Evolutionary conservation across 2,113 vertebrate species (phyloP), one percentile per base, ranked within the genome.

Genomic region (Zeus faber): DNA sequence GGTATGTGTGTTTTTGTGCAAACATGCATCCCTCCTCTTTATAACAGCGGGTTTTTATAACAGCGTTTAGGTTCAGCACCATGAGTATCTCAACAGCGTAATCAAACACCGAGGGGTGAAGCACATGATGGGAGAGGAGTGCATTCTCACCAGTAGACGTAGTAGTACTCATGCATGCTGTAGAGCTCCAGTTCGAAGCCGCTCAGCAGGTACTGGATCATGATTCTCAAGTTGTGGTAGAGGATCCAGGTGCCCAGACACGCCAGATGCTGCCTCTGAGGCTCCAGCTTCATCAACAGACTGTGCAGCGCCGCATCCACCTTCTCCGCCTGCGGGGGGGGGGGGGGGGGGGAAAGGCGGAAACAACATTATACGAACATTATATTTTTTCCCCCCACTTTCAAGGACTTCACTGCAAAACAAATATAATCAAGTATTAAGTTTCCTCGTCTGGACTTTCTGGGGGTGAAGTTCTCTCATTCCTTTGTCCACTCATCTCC

Each of bases 121-220:
- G n/a, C n/a, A n/a, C n/a, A n/a, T n/a, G n/a, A n/a, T n/a, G n/a
- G 20, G 3, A 9, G 17, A 7, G 4, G 31, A 44, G 58, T 31
- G 29, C 2, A 24, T 13, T 33, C 77, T 69, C 85, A 99, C 97
- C 97, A 99, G 85, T 98, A 99, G 72, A 99, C 93, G 88, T 99
- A 99, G 83, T 98, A 98, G 80, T 99, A 99, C 56, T 99, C 97
- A 11, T 99, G 97, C 95, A 98, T 98, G 83, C 95, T 99, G 85
- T 99, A 99, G 25, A 99, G 94, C 67, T 99, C 97, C 80, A 99
- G 82, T 66, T 99, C 96, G 62, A 99, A 99, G 74, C 97, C 97
- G 50, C 97, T 99, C 69, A 99, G 90, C 72, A 99, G 92, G 86
- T 99, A 99, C 61, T 98, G 96, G 83, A 99, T 95, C 95, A 99